Evolutionary conservation across 2,888 invertebrate species (phyloP), one percentile per base, ranked within the genome.

Genomic region (Reticulitermes lucifugus): DNA sequence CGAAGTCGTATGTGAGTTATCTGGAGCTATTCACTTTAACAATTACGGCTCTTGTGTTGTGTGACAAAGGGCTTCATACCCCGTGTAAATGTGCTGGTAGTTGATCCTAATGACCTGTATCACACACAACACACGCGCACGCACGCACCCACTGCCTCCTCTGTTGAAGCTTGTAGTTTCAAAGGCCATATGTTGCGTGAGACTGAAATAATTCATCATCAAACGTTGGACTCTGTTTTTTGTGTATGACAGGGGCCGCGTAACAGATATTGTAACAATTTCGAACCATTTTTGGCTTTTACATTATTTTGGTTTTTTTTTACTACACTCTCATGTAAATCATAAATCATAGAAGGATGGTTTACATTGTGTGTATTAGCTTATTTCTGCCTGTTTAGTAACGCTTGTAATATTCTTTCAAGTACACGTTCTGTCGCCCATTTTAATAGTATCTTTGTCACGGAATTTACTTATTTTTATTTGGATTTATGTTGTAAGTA

Each of bases 151-250:
- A 46, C 46, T 12, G 46, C 46, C 12, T 9, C 12, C 46, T 12
- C 46, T 12, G 46, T 46, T 46, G 46, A 46, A 46, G 9, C 46
- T 3, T 46, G 46, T 46, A 46, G 46, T 9, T 46, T 9, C 60
- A 71, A 18, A 71, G 71, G 9, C 25, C 71, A 10, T 35, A 9
- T 71, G 25, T 71, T 71, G 35, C 71, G 71, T 71, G 41, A 73
- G 29, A 29, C 25, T 73, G 35, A 5, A 41, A 35, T 73, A 73
- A 73, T 73, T 73, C 73, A 73, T 41, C 73, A 73, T 73, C 73
- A 73, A 41, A 73, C 21, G 41, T 41, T 35, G 6, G 7, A 35
- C 21, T 41, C 25, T 25, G 73, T 73, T 73, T 73, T 73, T 73
- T 9, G 18, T 73, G 14, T 25, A 9, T 9, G 71, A 25, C 14